Evolutionary conservation across 1,140 invertebrate species (phyloP).

Genomic region (Goniozus legneri): DNA sequence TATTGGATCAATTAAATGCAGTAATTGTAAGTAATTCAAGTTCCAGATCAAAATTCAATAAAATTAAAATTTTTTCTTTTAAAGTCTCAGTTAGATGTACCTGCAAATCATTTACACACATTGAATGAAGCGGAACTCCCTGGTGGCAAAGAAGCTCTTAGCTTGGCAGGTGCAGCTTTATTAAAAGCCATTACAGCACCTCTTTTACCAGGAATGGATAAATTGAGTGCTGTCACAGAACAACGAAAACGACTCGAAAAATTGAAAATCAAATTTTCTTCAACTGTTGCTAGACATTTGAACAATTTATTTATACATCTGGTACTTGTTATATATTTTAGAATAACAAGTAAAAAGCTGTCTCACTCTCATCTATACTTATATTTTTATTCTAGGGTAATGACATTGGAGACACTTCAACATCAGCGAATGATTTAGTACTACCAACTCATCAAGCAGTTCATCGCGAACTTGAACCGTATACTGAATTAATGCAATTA

Average conservation of each 20-base stretch:
- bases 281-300: conserved; percentile 78
- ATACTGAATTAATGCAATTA: conserved; percentile 89
- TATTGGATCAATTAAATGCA: conserved; percentile 76
- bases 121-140: conserved; percentile 70
- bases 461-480: conserved; percentile 79
- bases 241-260: conserved; percentile 83
- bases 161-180: conserved; percentile 75
- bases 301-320: conserved; percentile 93
- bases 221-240: conserved; percentile 81
- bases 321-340: conserved; percentile 46
- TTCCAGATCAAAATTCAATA: not conserved
- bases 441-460: conserved; percentile 74
- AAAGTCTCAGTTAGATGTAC: conserved; percentile 71
- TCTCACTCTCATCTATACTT: too few species aligned
- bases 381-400: conserved; percentile 57
- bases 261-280: conserved; percentile 79
- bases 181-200: conserved; percentile 67
- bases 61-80: conserved; percentile 12
- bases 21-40: conserved; percentile 66
- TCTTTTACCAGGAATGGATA: conserved; percentile 49
- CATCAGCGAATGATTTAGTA: conserved; percentile 58
- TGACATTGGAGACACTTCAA: conserved; percentile 61
- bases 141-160: conserved; percentile 72
- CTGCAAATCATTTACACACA: conserved; percentile 65
- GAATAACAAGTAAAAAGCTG: too few species aligned